Conservation (phyloP, 2,113 vertebrate genomes). For the Onychostoma macrolepis region DNA sequence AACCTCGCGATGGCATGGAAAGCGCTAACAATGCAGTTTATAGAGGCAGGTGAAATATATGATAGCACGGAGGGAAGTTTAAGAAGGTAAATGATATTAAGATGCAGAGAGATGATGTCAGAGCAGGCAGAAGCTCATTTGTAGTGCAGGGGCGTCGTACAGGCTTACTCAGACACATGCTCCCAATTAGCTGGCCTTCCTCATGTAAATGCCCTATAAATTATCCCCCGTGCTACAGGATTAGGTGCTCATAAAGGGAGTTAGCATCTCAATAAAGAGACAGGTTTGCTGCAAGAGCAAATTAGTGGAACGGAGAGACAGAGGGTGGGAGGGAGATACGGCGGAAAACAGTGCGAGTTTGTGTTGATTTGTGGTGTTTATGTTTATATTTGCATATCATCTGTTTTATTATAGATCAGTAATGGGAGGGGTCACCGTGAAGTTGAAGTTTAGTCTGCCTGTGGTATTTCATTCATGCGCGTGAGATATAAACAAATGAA, state of each 20-base stretch:
- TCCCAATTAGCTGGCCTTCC: conserved; percentile 99
- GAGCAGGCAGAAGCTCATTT: conserved; percentile 77
- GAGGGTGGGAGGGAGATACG: conserved; percentile 34
- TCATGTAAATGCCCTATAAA: conserved; percentile 99
- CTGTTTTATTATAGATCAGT: conserved; percentile 33
- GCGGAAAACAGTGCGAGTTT: neutral
- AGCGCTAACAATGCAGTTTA: conserved; percentile 26
- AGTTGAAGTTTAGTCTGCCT: neutral
- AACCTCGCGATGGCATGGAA: neutral
- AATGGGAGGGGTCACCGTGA: neutral
- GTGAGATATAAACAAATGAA: conserved; percentile 11
- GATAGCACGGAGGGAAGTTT: conserved; percentile 27
- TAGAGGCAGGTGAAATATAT: conserved; percentile 9
- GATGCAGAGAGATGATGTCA: conserved; percentile 58
- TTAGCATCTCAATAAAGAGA: conserved; percentile 98
- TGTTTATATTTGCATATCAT: conserved; percentile 44
- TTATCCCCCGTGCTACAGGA: conserved; percentile 93
- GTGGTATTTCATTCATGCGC: neutral
- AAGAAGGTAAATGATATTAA: conserved; percentile 46
- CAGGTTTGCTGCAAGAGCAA: conserved; percentile 81
- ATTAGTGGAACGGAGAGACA: conserved; percentile 80
- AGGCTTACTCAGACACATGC: conserved; percentile 98
- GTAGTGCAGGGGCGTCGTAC: conserved; percentile 83
- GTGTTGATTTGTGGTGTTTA: conserved; percentile 44
- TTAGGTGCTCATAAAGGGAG: conserved; percentile 98